Evolutionary conservation across 1,140 invertebrate species (phyloP), one percentile per base, ranked within the genome.

Genomic region (Drosophila littoralis): DNA sequence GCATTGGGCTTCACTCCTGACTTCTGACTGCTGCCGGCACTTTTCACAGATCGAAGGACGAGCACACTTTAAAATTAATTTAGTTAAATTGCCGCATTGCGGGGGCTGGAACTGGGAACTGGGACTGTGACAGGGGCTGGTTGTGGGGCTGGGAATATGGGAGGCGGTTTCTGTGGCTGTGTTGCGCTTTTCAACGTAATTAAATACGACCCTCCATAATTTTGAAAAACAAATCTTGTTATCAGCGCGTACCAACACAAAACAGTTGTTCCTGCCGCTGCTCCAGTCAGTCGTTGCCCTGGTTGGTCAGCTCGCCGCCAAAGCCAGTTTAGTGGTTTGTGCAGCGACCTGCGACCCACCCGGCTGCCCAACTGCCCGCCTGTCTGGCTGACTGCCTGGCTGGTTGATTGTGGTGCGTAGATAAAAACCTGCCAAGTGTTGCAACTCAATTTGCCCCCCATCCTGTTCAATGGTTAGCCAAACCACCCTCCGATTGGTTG

Each of bases 381-480:
- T 6, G 13, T 22, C 32, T 60, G 22, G 5, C 22, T 28, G 4
- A 4, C 43, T 43, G 54, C 43, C 17, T 43, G 75, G 60, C 55
- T 75, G 61, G 35, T 61, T 76, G 82, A 89, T 89, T 89, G 77
- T 89, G 85, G 80, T 89, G 84, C 84, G 84, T 81, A 88, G 84
- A 88, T 88, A 88, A 88, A 88, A 88, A 89, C 84, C 84, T 89
- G 84, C 84, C 84, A 89, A 88, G 84, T 89, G 84, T 88, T 88
- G 84, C 84, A 88, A 88, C 84, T 88, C 84, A 88, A 88, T 88
- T 88, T 83, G 80, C 61, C 69, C 45, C 63, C 46, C 22, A 38
- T 10, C 46, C 17, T 36, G 42, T 28, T 42, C 36, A 7, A 9
- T 17, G 17, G 2, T 9, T 36, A 77, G 71, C 36, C 70, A 75